Base-by-base conservation (phyloP, 2,113 vertebrate species). In the Anser cygnoides region DNA sequence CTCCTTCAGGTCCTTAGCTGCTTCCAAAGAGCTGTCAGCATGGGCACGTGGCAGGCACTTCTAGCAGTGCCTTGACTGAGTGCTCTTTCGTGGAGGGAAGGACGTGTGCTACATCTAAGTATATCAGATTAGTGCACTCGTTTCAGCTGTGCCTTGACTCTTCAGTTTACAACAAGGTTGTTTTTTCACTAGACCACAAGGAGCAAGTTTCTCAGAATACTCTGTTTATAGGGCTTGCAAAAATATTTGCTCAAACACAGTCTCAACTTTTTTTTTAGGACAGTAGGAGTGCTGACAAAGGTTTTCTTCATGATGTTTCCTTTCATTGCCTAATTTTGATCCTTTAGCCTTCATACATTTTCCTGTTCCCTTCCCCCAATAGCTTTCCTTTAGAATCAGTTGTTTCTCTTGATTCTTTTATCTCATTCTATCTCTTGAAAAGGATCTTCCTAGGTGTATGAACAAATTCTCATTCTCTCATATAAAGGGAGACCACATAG, bases 81-180 rank as follows among this genome's bases (percentile, higher is more conserved):
- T 2, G 57, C 29, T 9, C 2, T 0, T 16, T 22, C 9, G 0
- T 3, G 31, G 33, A 8, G 21, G 29, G 7, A 18, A 6, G 10
- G 12, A 2, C 0, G 1, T 0, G 4, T 10, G 14, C 17, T 57
- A 44, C 28, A 25, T n/a, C 33, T 2, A 57, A 9, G 10, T 54
- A 0, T 14, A 6, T 19, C 9, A 1, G 2, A 4, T 21, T 6
- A 11, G 17, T 18, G 23, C 1, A 1, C 16, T 37, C 26, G 12
- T 14, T n/a, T 62, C 50, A 11, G 29, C 37, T 50, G 50, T 50
- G 33, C 25, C 21, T 58, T 58, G 21, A 16, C 35, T 71, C 5
- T 61, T 84, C 18, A 28, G 26, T 21, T 46, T 80, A 35, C 49
- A 26, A 35, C 22, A 35, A 37, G 20, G 22, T 41, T 55, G 28